phyloP scores from a whole-genome alignment of 2,888 invertebrate genomes.

The Eulithis prunata region DNA sequence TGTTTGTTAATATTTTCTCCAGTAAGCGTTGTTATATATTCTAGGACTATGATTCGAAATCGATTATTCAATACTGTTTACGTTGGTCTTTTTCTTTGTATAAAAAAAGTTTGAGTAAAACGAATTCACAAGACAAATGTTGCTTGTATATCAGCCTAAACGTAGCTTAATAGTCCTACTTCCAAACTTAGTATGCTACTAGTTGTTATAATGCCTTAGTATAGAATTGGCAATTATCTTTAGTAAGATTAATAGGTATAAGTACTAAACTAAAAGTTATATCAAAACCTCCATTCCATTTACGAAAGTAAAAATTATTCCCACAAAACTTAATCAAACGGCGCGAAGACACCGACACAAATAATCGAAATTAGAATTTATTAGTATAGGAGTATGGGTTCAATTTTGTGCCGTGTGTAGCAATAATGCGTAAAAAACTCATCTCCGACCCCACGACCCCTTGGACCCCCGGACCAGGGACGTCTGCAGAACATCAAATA shows the following conservation, averaged over 20 bases:
- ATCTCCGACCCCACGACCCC: conserved; percentile 70
- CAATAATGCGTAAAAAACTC: conserved; percentile 84
- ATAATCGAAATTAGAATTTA: conserved; percentile 80
- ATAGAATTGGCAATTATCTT: too few relatives aligned
- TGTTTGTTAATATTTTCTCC: conserved; percentile 68
- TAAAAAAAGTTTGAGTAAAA: too few relatives aligned
- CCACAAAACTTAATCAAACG: conserved; percentile 46
- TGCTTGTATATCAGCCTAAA: too few relatives aligned
- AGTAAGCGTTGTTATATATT: conserved; percentile 34
- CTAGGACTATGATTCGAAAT: conserved; percentile 4
- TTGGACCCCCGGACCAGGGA: conserved; percentile 40
- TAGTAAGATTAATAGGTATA: too few relatives aligned
- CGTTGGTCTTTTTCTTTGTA: too few relatives aligned
- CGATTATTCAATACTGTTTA: neutral
- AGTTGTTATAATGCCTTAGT: too few relatives aligned
- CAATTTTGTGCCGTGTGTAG: conserved; percentile 77
- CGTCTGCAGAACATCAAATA: conserved; percentile 15
- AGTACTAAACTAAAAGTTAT: too few relatives aligned
- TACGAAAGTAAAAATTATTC: conserved; percentile 40
- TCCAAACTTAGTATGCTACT: too few relatives aligned
- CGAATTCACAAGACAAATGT: too few relatives aligned
- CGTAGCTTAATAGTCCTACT: too few relatives aligned
- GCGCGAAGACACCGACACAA: conserved; percentile 53
- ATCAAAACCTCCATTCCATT: conserved; percentile 4
- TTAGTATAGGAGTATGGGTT: conserved; percentile 70